These are phyloP conservation scores for Aphrophora alni DNA, from an alignment of 2,888 invertebrate genomes.

Conservation along the genomic window DNA sequence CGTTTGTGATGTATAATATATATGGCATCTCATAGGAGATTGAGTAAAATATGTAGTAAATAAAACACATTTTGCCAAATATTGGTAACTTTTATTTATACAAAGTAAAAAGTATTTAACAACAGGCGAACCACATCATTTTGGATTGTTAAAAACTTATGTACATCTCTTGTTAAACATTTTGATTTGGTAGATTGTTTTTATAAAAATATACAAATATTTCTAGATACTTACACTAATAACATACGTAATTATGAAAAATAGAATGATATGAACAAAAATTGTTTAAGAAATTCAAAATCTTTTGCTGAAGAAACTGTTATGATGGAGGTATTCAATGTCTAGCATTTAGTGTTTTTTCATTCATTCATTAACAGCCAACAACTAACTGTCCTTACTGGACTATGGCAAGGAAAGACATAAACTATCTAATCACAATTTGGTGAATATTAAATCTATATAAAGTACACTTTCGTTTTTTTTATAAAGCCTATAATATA, in stretches of 20 bases:
- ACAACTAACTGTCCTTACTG: background rate
- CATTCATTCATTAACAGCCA: background rate
- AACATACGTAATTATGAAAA: background rate
- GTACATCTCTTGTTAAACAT: conserved; percentile 3
- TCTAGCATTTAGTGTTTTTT: background rate
- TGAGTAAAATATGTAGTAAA: too few species aligned
- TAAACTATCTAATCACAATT: background rate
- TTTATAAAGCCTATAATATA: background rate
- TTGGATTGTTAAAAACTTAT: background rate
- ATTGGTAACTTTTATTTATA: conserved; percentile 50
- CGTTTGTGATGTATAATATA: too few species aligned
- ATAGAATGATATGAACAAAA: background rate
- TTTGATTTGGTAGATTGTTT: conserved; percentile 6
- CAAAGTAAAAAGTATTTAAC: conserved; percentile 41
- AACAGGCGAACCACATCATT: conserved; percentile 9
- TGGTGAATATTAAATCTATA: background rate
- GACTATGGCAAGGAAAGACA: background rate
- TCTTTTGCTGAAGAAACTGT: too few species aligned
- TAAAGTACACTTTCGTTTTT: background rate
- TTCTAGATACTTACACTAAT: background rate
- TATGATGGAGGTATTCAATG: too few species aligned
- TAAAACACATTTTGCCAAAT: conserved; percentile 40
- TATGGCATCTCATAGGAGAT: too few species aligned
- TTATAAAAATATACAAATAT: conserved; percentile 9
- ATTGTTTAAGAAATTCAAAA: background rate